Evolutionary conservation across 2,113 vertebrate genomes (phyloP).

Genomic region (Zosterops hypoxanthus): DNA sequence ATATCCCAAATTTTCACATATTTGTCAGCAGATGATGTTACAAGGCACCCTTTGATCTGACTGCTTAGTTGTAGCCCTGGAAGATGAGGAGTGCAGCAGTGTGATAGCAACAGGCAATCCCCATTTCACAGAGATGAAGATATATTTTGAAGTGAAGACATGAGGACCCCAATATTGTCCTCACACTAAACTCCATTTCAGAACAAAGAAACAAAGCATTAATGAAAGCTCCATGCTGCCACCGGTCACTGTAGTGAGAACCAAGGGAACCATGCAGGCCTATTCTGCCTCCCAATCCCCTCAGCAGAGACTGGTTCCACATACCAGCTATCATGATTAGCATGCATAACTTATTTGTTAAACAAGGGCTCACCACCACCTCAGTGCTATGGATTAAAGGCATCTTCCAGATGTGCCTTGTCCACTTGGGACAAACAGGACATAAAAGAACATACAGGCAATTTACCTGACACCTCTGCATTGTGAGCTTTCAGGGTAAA

Average conservation of each 20-base stretch:
- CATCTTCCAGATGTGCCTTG: background rate
- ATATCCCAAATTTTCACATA: slow-evolving; percentile 97
- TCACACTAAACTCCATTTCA: background rate
- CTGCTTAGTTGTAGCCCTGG: slow-evolving; percentile 92
- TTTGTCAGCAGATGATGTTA: slow-evolving; percentile 93
- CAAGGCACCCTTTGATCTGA: slow-evolving; percentile 93
- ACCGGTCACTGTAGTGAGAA: background rate
- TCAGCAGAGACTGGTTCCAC: background rate
- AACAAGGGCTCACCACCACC: background rate
- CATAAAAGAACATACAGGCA: background rate
- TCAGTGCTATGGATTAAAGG: background rate
- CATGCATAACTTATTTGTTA: background rate
- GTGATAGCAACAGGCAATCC: background rate
- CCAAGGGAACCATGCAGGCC: background rate
- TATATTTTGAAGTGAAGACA: background rate
- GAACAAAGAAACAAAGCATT: background rate
- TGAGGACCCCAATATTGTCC: background rate
- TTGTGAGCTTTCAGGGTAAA: slow-evolving; percentile 94
- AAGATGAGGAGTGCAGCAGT: background rate
- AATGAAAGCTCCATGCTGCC: background rate
- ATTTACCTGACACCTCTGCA: slow-evolving; percentile 90
- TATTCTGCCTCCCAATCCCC: background rate
- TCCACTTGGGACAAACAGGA: background rate
- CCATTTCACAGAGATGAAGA: background rate
- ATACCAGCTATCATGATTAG: background rate